Base-by-base conservation (phyloP, 2,797 vertebrate species). In the Ptychobarbus kaznakovi region DNA sequence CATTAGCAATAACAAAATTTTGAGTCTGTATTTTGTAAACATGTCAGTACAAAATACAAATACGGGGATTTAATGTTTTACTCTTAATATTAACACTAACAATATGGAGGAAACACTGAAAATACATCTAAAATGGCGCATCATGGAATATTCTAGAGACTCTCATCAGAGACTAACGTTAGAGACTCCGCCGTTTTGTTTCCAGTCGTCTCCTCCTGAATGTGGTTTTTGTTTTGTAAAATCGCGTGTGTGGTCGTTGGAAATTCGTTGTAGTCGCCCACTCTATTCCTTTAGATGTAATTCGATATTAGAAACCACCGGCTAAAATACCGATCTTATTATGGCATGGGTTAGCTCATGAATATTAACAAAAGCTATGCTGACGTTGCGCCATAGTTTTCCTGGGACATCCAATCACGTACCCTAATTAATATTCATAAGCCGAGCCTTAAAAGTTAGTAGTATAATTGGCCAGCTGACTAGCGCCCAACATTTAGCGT, bases 91-190 rank as follows among this genome's bases (percentile, higher is more conserved):
- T 8, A 58, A 20, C 1, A 40, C 3, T 78, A 78, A 91, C 93
- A 93, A 94, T 93, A 88, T 90, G 87, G 93, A 84, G 83, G 87
- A 68, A 1, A 72, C 16, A 22, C 0, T 4, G 0, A 4, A 1
- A 42, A 44, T 11, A 56, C 22, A 3, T 51, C 16, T 83, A 32
- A 1, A 20, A 73, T 35, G 1, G 15, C 82, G 69, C 25, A 32
- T 40, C 25, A 32, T 40, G 7, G 85, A 86, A 84, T 11, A 0
- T 76, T 1, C 89, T 79, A 85, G 84, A 86, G 84, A 86, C 44
- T 40, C 70, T 73, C 6, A 0, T 73, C 46, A n/a, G n/a, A n/a
- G n/a, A n/a, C n/a, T n/a, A n/a, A n/a, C n/a, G n/a, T n/a, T n/a
- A n/a, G n/a, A n/a, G n/a, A n/a, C n/a, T n/a, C 16, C 46, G 49